Conservation (phyloP, 2,888 invertebrate species). For the Microctonus brassicae region DNA sequence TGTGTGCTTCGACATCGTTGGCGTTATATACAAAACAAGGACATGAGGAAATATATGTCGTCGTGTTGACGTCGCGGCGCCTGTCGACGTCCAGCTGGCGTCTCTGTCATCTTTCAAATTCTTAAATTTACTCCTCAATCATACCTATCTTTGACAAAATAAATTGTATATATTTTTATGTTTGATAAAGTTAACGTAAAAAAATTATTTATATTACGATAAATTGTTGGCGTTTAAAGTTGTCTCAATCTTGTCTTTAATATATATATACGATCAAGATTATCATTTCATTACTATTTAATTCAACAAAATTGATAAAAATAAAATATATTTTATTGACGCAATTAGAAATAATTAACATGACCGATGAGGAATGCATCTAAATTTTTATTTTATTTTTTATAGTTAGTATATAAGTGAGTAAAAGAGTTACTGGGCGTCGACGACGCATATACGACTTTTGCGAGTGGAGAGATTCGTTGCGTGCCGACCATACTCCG, state of each 20-base stretch:
- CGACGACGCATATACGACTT: not conserved
- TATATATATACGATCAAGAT: too few relatives aligned
- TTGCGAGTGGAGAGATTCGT: conserved; percentile 34
- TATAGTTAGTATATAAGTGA: not conserved
- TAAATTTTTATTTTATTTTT: not conserved
- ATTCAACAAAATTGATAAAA: not conserved
- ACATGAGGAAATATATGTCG: conserved; percentile 47
- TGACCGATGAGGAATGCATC: conserved; percentile 11
- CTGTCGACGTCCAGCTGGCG: conserved; percentile 58
- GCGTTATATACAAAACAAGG: conserved; percentile 51
- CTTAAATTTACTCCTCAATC: not conserved
- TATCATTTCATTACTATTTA: not conserved
- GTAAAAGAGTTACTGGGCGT: conserved; percentile 16
- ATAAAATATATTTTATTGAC: not conserved
- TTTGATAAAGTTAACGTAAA: not conserved
- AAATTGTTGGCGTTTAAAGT: too few relatives aligned
- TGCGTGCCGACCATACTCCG: conserved; percentile 44
- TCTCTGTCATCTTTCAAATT: conserved; percentile 50
- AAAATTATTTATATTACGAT: not conserved
- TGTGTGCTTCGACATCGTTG: conserved; percentile 36
- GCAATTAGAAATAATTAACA: conserved; percentile 6
- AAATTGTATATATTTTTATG: too few relatives aligned
- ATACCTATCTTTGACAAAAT: not conserved
- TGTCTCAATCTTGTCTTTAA: too few relatives aligned
- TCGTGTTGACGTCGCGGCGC: conserved; percentile 54